Conservation (phyloP, 1,140 invertebrate genomes). For the Drosophila lacteicornis region DNA sequence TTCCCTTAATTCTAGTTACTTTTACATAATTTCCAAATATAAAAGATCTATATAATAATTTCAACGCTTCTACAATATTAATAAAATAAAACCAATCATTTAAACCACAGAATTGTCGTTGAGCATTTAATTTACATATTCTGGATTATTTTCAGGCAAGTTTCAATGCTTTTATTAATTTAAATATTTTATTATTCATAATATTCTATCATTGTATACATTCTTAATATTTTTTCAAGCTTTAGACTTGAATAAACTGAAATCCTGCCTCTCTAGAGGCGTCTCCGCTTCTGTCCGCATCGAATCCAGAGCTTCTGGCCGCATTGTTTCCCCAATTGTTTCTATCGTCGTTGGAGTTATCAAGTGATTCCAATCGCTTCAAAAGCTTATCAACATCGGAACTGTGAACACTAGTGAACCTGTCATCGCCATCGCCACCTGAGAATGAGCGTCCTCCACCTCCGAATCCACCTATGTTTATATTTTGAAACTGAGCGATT, state of each 20-base stretch:
- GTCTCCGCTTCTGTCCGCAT: slow-evolving; percentile 4
- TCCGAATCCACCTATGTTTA: slow-evolving; percentile 11
- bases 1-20: no score
- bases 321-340: slow-evolving; percentile 20
- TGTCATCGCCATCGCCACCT: background rate
- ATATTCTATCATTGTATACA: background rate
- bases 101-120: background rate
- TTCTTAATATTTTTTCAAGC: background rate
- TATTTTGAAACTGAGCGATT: slow-evolving; percentile 27
- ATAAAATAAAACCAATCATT: background rate
- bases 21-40: background rate
- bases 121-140: no score
- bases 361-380: slow-evolving; percentile 16
- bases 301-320: background rate
- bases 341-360: slow-evolving; percentile 4
- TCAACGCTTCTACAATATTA: background rate
- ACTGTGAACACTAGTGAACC: slow-evolving; percentile 9
- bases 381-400: slow-evolving; percentile 18
- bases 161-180: no score
- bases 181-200: background rate
- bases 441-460: background rate
- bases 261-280: background rate
- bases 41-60: background rate
- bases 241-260: slow-evolving; percentile 7
- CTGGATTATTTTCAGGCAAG: no score